Base-by-base conservation (phyloP, 2,888 invertebrate genomes). In the Nasonia oneida region DNA sequence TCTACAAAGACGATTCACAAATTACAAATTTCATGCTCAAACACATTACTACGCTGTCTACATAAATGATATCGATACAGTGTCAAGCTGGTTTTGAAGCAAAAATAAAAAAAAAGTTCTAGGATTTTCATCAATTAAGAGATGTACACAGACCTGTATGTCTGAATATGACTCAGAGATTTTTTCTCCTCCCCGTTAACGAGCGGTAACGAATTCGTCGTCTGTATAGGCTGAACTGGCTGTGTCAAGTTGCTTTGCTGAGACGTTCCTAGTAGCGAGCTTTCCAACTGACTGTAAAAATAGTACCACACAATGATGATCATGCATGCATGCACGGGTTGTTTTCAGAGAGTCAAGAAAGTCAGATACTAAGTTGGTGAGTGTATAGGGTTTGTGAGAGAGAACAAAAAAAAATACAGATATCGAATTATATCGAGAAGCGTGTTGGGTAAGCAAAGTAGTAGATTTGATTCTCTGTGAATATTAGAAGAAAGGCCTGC, bases 141-240 rank as follows among this genome's bases (percentile, higher is more conserved):
- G 64, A 53, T 39, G 80, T 42, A 12, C 37, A 81, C 75, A 70
- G 50, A 96, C 96, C 96, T 96, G 95, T 96, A 96, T 86, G 96
- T 96, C 94, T 97, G 96, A 92, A 96, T 96, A 94, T 96, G 95
- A 91, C 94, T 94, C 93, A 94, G 94, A 91, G 95, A 95, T 89
- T 95, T 95, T 94, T 95, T 94, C 94, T 96, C 96, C 93, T 96
- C 96, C 88, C 95, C 95, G 92, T 96, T 95, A 92, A 94, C 94
- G 87, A 91, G 88, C 70, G 89, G 85, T 77, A 89, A 87, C 70
- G 89, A 57, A 83, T 88, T 88, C 42, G 90, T 88, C 3, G 90
- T 88, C 86, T 92, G 91, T 83, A 90, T 88, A 61, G 91, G 89
- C 71, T 90, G 90, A 29, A 90, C 88, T 70, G 91, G 84, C 86